Evolutionary conservation across 2,797 vertebrate genomes (phyloP), one percentile per base, ranked within the genome.

Genomic region (Sebastes hubbsi): DNA sequence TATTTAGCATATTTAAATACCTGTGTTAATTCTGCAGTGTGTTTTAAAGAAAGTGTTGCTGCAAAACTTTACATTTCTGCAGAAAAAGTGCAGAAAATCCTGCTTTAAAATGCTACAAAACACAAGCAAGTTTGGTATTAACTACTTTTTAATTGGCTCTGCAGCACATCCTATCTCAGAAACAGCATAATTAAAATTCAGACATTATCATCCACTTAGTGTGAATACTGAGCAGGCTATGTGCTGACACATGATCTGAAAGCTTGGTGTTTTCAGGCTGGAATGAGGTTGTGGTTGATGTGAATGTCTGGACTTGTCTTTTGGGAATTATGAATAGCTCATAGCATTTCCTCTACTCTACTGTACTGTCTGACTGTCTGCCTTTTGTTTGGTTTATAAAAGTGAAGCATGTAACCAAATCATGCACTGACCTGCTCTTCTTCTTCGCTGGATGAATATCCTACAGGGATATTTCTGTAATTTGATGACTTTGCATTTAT

Each of bases 241-340:
- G 64, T 70, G 73, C 65, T 49, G 73, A 78, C 74, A 64, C 62
- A 30, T 46, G 73, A 84, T 55, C 62, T 68, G 2, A 49, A 2
- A 54, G 80, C 63, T 54, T n/a, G 18, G 9, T 6, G 20, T 2
- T 22, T 79, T 36, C 22, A 22, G 60, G 60, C 56, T 59, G 84
- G 79, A 84, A 88, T 90, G 86, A 89, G 77, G 13, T 34, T 75
- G 76, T 70, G 88, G 65, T 84, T 60, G 46, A 55, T 52, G 76
- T 68, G 58, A 67, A 32, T 92, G 89, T 77, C 89, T 88, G 84
- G 73, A 73, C 88, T 89, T 91, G 88, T 81, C 83, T 65, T 1
- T 75, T 29, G 46, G 46, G 78, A 77, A 55, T 79, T 6, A 59
- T 77, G 72, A 86, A 71, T 20, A 59, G 60, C 56, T 82, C 61